These are phyloP conservation scores for Spheniscus humboldti DNA, from an alignment of 2,797 vertebrate species.

Conservation along the genomic window DNA sequence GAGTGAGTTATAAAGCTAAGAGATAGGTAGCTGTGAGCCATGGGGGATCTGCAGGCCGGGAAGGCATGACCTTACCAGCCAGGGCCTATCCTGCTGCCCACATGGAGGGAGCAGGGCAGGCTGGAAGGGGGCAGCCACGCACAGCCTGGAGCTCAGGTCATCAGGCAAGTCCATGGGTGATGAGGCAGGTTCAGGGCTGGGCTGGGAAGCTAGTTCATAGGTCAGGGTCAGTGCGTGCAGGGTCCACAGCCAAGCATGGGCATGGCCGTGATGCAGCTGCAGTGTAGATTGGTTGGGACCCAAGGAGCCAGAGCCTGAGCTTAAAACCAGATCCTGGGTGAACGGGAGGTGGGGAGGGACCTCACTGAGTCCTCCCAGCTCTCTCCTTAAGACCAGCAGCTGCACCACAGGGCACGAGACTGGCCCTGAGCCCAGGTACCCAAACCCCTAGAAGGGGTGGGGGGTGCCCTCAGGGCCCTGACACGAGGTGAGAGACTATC, in stretches of 20 bases:
- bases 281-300: neutral
- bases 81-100: neutral
- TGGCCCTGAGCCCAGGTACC: neutral
- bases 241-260: neutral
- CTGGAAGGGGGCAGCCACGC: neutral
- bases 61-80: neutral
- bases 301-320: neutral
- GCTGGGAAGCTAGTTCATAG: neutral
- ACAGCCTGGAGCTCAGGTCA: neutral
- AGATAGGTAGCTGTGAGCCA: neutral
- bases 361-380: neutral
- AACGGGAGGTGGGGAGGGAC: neutral
- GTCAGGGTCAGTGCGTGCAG: neutral
- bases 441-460: neutral
- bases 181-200: neutral
- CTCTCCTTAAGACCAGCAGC: neutral
- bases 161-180: neutral
- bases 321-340: neutral
- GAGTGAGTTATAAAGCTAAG: neutral
- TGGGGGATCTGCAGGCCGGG: rapidly evolving
- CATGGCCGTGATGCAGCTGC: rapidly evolving
- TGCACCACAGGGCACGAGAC: neutral
- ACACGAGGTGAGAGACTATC: neutral
- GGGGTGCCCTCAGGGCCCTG: neutral
- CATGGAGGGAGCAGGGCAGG: neutral